Evolutionary conservation across 2,888 invertebrate genomes (phyloP), one percentile per base, ranked within the genome.

Genomic region (Iselma pallidipennis): DNA sequence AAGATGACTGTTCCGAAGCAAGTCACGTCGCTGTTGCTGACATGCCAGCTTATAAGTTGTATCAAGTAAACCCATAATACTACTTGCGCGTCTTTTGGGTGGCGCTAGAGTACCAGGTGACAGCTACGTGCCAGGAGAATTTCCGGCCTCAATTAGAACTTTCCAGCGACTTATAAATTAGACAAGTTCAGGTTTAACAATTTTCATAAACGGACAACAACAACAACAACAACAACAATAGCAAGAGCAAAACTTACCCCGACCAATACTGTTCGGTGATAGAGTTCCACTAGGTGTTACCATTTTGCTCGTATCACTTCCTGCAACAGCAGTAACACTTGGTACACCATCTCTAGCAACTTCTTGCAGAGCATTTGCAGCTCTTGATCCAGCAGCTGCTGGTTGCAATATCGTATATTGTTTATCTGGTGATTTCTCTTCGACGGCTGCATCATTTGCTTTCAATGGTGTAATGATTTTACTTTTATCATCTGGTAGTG

Each of bases 331-430:
- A 23, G 76, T 82, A 80, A 88, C 88, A 67, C 86, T 85, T 31
- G 87, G 85, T 49, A 88, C 87, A 49, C 88, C 88, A 72, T 89
- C 89, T 48, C 89, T 82, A 29, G 87, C 85, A 21, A 78, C 79
- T 78, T 94, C 93, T 78, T 93, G 92, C 77, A 93, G 85, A 21
- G 91, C 92, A 37, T 90, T 90, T 51, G 92, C 92, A 0, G 92
- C 92, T 53, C 92, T 86, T 21, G 93, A 92, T 3, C 92, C 91
- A 0, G 88, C 86, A 28, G 90, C 90, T 10, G 93, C 93, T 1
- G 94, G 94, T 81, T 94, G 94, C 66, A 94, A 83, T 70, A 93
- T 93, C 63, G 94, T 94, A 78, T 94, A 94, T 79, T 94, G 93
- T 82, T 94, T 94, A 63, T 74, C 83, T 26, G 82, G 82, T 57